phyloP scores from a whole-genome alignment of 2,113 vertebrate genomes.

The Anarrhichthys ocellatus region DNA sequence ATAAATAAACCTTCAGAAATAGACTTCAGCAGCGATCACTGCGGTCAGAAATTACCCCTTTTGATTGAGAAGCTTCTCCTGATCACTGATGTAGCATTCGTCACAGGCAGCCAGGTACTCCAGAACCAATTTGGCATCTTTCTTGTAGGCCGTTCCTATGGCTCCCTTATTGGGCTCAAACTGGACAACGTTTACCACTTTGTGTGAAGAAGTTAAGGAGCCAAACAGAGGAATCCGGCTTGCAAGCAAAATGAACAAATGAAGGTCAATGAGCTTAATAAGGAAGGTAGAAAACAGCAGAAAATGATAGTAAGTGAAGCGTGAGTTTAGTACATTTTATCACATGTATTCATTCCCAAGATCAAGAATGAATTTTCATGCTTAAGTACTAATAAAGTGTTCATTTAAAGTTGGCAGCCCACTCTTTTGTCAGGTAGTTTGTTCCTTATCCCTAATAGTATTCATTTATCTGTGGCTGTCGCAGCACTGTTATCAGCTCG shows the following conservation, averaged over 20 bases:
- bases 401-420: background rate
- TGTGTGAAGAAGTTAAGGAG: slow-evolving; percentile 82
- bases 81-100: slow-evolving; percentile 87
- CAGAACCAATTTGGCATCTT: slow-evolving; percentile 91
- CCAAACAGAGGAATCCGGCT: background rate
- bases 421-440: background rate
- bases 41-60: slow-evolving; percentile 83
- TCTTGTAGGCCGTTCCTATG: slow-evolving; percentile 92
- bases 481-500: too few relatives aligned
- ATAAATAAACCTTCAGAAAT: background rate
- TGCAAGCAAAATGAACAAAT: background rate
- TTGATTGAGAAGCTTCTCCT: slow-evolving; percentile 87
- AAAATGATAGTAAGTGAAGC: background rate
- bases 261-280: background rate
- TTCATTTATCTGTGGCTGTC: too few relatives aligned
- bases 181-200: slow-evolving; percentile 89
- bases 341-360: background rate
- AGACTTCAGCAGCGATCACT: background rate
- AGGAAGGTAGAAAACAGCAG: background rate
- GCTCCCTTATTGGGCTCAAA: slow-evolving; percentile 93
- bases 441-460: too few relatives aligned
- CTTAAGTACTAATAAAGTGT: background rate
- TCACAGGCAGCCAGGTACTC: slow-evolving; percentile 90
- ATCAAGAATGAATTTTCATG: background rate
- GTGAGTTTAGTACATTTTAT: background rate